These are phyloP conservation scores for Stichopus chloronotus DNA, from an alignment of 35 echinoderm and acorn worm species.

Conservation along the genomic window DNA sequence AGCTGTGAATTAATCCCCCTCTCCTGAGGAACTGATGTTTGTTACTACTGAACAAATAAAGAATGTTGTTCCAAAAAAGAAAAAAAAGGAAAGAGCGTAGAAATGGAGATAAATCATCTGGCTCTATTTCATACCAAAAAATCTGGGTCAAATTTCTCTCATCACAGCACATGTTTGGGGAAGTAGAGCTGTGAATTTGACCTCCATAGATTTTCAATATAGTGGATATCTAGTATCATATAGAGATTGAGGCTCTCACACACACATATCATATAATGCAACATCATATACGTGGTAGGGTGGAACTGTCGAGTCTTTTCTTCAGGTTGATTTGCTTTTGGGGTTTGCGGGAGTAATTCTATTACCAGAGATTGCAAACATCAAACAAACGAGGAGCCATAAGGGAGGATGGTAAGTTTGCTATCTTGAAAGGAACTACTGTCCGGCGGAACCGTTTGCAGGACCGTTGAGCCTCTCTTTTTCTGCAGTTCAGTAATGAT, in stretches of 20 bases:
- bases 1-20: no score
- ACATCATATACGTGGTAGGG: no score
- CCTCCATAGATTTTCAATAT: background rate
- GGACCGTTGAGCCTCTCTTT: background rate
- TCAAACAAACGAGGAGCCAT: background rate
- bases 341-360: background rate
- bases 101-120: no score
- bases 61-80: no score
- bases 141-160: conserved; percentile 11
- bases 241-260: no score
- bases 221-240: no score
- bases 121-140: background rate
- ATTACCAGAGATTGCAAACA: background rate
- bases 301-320: background rate
- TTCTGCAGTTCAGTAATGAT: background rate
- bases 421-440: background rate
- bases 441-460: background rate
- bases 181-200: background rate
- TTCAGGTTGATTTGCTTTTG: background rate
- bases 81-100: no score
- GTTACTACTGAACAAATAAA: no score
- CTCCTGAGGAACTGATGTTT: no score
- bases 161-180: background rate
- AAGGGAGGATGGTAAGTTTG: background rate
- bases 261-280: no score